These are phyloP conservation scores for Cosmorhoe ocellata DNA, from an alignment of 2,888 invertebrate species.

Conservation along the genomic window DNA sequence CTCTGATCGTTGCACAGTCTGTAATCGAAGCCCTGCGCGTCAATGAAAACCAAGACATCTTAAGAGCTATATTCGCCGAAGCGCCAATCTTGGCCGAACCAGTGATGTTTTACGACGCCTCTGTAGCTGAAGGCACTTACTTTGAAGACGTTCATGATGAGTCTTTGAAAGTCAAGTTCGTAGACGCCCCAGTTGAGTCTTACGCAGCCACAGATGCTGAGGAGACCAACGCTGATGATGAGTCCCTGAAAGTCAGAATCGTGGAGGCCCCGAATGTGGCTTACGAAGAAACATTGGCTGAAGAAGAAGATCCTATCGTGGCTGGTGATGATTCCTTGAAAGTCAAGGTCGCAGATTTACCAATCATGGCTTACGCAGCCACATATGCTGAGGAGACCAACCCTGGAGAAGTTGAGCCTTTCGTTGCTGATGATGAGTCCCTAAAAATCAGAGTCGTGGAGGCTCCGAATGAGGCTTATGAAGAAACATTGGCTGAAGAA, in stretches of 20 bases:
- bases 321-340: constrained; percentile 2
- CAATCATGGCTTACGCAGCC: not conserved
- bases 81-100: not conserved
- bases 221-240: not conserved
- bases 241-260: not conserved
- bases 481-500: not conserved
- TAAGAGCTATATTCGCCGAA: not conserved
- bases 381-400: not conserved
- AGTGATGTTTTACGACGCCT: not conserved
- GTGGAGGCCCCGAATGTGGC: not conserved
- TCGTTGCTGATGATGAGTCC: not conserved
- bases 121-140: not conserved
- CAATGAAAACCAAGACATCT: not conserved
- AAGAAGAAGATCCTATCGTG: not conserved
- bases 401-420: too few species aligned
- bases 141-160: not conserved
- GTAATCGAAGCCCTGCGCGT: not conserved
- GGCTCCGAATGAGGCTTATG: too few species aligned
- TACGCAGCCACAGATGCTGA: not conserved
- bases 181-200: constrained; percentile 4
- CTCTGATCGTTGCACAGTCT: constrained; percentile 8
- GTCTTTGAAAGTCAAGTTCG: not conserved
- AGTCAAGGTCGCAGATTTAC: constrained; percentile 3
- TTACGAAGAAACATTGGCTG: not conserved
- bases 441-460: constrained; percentile 6